Conservation (phyloP, 2,113 vertebrate species). For the Sapayoa aenigma region DNA sequence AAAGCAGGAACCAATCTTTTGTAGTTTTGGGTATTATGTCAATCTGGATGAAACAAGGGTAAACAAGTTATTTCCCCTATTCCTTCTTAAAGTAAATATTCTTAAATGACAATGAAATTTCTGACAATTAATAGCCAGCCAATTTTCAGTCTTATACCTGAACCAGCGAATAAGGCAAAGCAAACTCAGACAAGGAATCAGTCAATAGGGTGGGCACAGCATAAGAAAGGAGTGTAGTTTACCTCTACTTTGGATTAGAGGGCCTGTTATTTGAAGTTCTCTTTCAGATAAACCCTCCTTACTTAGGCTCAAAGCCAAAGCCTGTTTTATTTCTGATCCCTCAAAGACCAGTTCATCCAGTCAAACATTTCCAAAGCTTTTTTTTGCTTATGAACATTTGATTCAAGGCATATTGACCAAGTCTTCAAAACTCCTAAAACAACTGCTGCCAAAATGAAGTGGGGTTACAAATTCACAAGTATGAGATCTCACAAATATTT, state of each 20-base stretch:
- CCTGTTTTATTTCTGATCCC: neutral
- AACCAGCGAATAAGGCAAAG: neutral
- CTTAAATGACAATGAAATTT: neutral
- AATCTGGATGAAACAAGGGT: neutral
- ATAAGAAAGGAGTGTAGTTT: neutral
- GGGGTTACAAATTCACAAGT: neutral
- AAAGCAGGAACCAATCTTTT: slow-evolving; percentile 5
- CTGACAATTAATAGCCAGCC: neutral
- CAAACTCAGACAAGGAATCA: neutral
- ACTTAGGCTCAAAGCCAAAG: neutral
- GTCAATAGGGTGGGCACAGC: neutral
- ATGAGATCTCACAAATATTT: neutral
- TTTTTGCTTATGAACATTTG: neutral
- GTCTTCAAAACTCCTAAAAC: neutral
- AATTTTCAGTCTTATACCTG: neutral
- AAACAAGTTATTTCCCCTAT: neutral
- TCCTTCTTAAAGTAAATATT: neutral
- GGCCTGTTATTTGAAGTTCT: neutral
- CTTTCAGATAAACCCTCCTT: neutral
- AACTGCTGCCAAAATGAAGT: neutral
- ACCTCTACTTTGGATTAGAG: neutral
- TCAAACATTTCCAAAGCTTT: neutral
- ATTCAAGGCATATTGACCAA: neutral
- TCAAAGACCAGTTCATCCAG: neutral
- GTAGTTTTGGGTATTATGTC: neutral